These are phyloP conservation scores for Trididemnum clinides DNA, from an alignment of 23 tunicate species.

Conservation along the genomic window DNA sequence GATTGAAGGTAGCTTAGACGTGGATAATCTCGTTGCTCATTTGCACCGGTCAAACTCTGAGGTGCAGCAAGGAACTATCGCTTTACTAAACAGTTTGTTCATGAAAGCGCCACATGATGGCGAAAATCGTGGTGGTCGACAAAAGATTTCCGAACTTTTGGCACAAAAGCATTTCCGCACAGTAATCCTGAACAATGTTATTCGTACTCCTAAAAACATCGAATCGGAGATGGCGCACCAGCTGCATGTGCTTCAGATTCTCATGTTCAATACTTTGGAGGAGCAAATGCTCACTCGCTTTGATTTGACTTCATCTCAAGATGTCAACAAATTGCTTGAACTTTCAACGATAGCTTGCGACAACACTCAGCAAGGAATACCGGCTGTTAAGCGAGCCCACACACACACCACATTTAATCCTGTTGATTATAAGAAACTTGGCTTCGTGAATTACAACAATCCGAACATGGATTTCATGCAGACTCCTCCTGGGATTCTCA, in stretches of 20 bases:
- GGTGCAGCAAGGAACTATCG: slow-evolving; percentile 85
- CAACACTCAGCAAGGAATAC: slow-evolving; percentile 22
- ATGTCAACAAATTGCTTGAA: slow-evolving; percentile 64
- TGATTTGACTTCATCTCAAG: slow-evolving; percentile 35
- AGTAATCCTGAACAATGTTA: slow-evolving; percentile 71
- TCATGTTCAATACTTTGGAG: slow-evolving; percentile 76
- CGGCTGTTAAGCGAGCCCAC: slow-evolving; percentile 44
- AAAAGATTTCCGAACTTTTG: slow-evolving; percentile 77
- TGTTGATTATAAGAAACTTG: slow-evolving; percentile 76
- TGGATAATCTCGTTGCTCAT: slow-evolving; percentile 61
- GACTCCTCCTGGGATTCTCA: slow-evolving; percentile 72
- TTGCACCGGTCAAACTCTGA: slow-evolving; percentile 76
- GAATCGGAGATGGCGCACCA: slow-evolving; percentile 93
- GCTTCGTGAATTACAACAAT: slow-evolving; percentile 62
- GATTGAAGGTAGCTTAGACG: slow-evolving; percentile 43
- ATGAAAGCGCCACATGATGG: slow-evolving; percentile 65
- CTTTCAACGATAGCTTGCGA: slow-evolving; percentile 76
- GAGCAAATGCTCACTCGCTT: slow-evolving; percentile 58
- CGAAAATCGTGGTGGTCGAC: slow-evolving; percentile 46
- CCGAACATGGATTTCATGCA: slow-evolving; percentile 69
- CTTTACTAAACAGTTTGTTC: slow-evolving; percentile 81
- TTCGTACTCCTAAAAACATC: slow-evolving; percentile 63
- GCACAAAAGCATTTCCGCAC: slow-evolving; percentile 84
- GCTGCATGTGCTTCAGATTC: slow-evolving; percentile 84
- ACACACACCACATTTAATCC: slow-evolving; percentile 45